phyloP scores from a whole-genome alignment of 2,113 vertebrate species.

The Gadus macrocephalus region DNA sequence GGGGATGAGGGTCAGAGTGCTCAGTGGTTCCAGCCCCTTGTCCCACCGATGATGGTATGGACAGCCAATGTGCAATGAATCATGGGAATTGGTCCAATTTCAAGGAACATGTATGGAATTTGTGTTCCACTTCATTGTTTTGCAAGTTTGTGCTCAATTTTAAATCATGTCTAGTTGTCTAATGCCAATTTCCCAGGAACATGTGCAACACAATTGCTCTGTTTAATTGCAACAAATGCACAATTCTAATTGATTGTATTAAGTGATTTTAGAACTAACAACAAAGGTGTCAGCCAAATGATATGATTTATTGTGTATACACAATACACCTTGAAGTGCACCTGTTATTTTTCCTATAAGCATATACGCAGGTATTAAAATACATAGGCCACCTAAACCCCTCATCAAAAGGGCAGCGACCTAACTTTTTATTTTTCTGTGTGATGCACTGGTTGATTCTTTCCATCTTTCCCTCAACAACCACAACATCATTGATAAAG shows the following conservation, averaged over 20 bases:
- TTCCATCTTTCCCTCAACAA: too few relatives aligned
- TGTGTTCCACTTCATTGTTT: neutral
- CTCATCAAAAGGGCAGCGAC: too few relatives aligned
- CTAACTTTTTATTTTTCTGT: too few relatives aligned
- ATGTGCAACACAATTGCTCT: too few relatives aligned
- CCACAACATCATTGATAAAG: too few relatives aligned
- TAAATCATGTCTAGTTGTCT: neutral
- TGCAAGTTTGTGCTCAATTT: neutral
- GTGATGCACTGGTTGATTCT: too few relatives aligned
- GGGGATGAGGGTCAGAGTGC: conserved; percentile 30
- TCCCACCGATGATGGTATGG: neutral
- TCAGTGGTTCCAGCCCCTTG: conserved; percentile 23
- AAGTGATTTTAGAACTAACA: too few relatives aligned
- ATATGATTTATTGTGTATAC: neutral
- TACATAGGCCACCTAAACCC: neutral
- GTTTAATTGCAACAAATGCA: too few relatives aligned
- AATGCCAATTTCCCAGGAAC: too few relatives aligned
- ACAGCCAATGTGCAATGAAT: neutral
- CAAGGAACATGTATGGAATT: neutral
- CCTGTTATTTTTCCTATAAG: neutral
- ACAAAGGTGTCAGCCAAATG: neutral
- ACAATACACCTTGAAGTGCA: neutral
- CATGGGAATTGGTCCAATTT: neutral
- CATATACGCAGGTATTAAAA: neutral
- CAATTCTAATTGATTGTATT: too few relatives aligned